Base-by-base conservation (phyloP, 2,113 vertebrate genomes). In the Columba livia region DNA sequence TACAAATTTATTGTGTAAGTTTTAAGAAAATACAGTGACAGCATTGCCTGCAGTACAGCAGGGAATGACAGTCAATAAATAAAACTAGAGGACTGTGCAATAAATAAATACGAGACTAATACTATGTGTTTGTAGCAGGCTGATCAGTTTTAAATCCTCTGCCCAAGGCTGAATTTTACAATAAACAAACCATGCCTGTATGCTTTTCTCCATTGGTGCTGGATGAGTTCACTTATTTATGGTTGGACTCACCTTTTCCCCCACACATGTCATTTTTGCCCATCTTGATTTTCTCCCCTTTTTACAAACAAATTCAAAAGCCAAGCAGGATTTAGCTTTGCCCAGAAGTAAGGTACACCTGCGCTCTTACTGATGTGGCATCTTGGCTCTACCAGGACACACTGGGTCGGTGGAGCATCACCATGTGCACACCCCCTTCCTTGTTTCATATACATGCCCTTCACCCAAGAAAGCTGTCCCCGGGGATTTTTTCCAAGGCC, bases 1-100 rank as follows among this genome's bases (percentile, higher is more conserved):
- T 87, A 79, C 80, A 95, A 90, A 95, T 96, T 90, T 96, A 96
- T 66, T 90, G 62, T 38, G 50, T 24, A 96, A 95, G 77, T 95
- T 97, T 96, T 90, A 92, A 93, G 96, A 86, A 96, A 95, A 96
- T 94, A 96, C 83, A 92, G 86, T 85, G 92, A 96, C 90, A 96
- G 83, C 73, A 50, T 32, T 93, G 92, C 86, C 80, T 90, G 88
- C 93, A 94, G 93, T 93, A 87, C 77, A 96, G 90, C 65, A 79
- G 53, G 58, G 69, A 90, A 72, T 73, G 92, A 92, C 93, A 93
- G 80, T 61, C 93, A 90, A 96, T 94, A 96, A 97, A 97, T 94
- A 95, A 94, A 93, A 89, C 88, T 93, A 96, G 93, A 93, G 77
- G 84, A 84, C 80, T 79, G 48, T 26, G 90, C 80, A 89, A 94